Percentiles rank a stretch among this genome's conserved stretches.
phyloP scores from a whole-genome alignment of 2,888 invertebrate genomes.

The Hipparchia semele region DNA sequence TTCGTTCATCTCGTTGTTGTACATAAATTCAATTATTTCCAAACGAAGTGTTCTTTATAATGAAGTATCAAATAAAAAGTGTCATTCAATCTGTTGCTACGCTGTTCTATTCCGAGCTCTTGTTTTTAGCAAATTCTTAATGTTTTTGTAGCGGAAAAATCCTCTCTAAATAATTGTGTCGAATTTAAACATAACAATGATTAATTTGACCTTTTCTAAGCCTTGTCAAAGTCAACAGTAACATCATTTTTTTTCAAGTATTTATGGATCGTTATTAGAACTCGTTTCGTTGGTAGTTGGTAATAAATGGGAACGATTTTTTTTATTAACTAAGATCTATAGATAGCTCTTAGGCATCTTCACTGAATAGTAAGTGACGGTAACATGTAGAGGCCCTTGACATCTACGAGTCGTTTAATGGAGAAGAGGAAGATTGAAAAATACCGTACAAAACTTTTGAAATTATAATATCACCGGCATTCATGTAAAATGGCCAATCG shows the following conservation, averaged over 20 bases:
- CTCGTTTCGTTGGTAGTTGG: background rate
- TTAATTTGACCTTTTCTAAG: background rate
- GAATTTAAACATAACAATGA: constrained; percentile 1
- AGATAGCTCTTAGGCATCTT: too few species aligned
- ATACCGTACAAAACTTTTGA: background rate
- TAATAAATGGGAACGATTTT: too few species aligned
- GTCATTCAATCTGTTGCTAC: constrained; percentile 20
- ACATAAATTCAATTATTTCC: constrained; percentile 43
- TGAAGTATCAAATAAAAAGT: constrained; percentile 33
- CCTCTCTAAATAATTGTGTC: background rate
- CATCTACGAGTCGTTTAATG: too few species aligned
- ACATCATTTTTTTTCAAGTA: background rate
- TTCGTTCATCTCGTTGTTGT: constrained; percentile 56
- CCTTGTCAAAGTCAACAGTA: background rate
- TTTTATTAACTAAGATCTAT: too few species aligned
- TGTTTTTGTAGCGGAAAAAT: background rate
- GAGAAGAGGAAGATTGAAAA: too few species aligned
- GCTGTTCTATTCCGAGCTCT: constrained; percentile 11
- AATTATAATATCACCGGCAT: too few species aligned
- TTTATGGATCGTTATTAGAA: background rate
- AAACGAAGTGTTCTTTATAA: constrained; percentile 35
- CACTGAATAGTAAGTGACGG: too few species aligned
- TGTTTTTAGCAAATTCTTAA: constrained; percentile 2
- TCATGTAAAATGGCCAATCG: constrained; percentile 23
- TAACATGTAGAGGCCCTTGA: too few species aligned